phyloP scores from a whole-genome alignment of 2,888 invertebrate genomes.

The Dinocampus coccinellae region DNA sequence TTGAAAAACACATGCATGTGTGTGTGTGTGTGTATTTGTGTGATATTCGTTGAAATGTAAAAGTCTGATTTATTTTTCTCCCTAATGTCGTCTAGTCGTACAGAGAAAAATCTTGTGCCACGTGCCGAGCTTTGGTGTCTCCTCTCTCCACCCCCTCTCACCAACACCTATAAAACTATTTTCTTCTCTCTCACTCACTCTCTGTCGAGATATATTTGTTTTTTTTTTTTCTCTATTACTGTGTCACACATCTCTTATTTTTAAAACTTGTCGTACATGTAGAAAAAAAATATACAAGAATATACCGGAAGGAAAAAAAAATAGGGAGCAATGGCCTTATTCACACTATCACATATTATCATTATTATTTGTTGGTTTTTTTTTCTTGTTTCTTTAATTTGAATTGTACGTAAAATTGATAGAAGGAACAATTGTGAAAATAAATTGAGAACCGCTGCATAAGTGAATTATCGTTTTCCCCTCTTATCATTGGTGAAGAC shows the following conservation, averaged over 20 bases:
- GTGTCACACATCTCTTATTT: conserved; percentile 19
- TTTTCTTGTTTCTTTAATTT: background rate
- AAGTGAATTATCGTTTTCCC: conserved; percentile 62
- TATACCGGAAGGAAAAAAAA: conserved; percentile 32
- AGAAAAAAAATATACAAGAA: conserved; percentile 19
- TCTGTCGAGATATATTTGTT: conserved; percentile 20
- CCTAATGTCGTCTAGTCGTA: background rate
- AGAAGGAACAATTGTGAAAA: background rate
- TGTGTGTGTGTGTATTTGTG: background rate
- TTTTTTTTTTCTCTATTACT: background rate
- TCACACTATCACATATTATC: background rate
- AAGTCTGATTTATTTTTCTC: background rate
- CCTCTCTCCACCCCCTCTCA: too few species aligned
- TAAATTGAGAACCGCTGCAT: conserved; percentile 58
- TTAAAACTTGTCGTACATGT: conserved; percentile 2
- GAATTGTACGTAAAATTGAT: too few species aligned
- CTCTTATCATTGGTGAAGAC: conserved; percentile 41
- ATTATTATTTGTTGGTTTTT: background rate
- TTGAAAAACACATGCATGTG: background rate
- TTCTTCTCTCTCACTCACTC: background rate
- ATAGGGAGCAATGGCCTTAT: conserved; percentile 24
- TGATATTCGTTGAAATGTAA: background rate
- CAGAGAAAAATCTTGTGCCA: background rate
- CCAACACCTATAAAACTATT: background rate
- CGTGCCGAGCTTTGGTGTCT: background rate